Evolutionary conservation across 2,797 vertebrate genomes (phyloP).

Genomic region (Darevskia mixta): DNA sequence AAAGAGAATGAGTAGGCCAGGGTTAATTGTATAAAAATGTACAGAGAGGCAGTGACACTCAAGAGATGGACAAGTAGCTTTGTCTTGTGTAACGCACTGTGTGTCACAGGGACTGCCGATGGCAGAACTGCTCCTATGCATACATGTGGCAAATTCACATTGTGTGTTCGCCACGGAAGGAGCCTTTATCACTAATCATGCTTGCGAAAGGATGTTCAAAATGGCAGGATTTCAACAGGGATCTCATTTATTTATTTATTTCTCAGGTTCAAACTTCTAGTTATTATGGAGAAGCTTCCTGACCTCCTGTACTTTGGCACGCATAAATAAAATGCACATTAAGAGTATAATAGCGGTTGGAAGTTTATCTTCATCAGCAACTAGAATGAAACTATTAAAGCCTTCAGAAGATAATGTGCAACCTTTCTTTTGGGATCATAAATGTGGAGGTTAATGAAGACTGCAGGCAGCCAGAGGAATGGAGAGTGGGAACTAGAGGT

Average conservation of each 20-base stretch:
- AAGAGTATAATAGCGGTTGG: conserved; percentile 16
- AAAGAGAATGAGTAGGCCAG: conserved; percentile 62
- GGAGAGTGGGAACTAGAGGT: conserved; percentile 28
- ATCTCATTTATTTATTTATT: not conserved
- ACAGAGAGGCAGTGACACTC: conserved; percentile 42
- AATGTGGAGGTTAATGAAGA: conserved; percentile 58
- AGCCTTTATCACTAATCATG: not conserved
- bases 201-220: conserved; percentile 10
- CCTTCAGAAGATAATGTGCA: conserved; percentile 35
- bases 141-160: not conserved
- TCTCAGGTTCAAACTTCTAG: not conserved
- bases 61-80: conserved; percentile 47
- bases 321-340: conserved; percentile 25
- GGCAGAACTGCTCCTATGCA: not conserved
- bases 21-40: conserved; percentile 66
- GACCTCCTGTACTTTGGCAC: not conserved
- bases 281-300: not conserved
- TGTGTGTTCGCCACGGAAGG: not conserved
- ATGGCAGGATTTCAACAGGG: not conserved
- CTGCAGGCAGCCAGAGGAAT: conserved; percentile 24
- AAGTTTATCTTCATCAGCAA: conserved; percentile 48
- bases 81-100: not conserved
- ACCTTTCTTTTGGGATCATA: conserved; percentile 45
- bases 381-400: conserved; percentile 49
- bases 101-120: not conserved